A percentile compares a stretch with the other conserved stretches of the same genome.
Evolutionary conservation across 2,888 invertebrate genomes (phyloP).

Genomic region (Rhopalosiphum nymphaeae): DNA sequence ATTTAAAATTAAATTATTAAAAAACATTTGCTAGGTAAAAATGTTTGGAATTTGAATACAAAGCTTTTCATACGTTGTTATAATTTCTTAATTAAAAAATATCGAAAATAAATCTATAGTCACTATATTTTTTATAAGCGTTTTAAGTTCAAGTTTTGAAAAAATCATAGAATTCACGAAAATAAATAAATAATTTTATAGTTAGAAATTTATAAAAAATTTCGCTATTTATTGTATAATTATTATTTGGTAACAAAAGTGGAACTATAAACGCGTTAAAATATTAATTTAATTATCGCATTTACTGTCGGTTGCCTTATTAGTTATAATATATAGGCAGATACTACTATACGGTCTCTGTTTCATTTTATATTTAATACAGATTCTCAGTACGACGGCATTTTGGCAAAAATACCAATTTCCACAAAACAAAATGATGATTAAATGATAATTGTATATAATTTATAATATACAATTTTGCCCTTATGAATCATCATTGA

Average conservation of each 20-base stretch:
- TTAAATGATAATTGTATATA: background rate
- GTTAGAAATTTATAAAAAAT: too few relatives aligned
- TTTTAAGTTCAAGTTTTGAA: too few relatives aligned
- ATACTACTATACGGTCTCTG: background rate
- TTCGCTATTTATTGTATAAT: background rate
- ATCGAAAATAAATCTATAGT: too few relatives aligned
- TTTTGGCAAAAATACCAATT: background rate
- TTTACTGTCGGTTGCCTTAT: background rate
- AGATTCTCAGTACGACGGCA: background rate
- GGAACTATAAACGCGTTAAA: background rate
- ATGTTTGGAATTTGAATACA: too few relatives aligned
- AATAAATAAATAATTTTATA: too few relatives aligned
- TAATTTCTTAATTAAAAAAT: too few relatives aligned
- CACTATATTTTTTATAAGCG: too few relatives aligned
- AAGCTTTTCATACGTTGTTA: too few relatives aligned
- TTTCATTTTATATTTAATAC: background rate
- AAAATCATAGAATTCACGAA: too few relatives aligned
- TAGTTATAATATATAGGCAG: background rate
- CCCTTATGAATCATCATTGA: background rate
- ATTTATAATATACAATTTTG: background rate
- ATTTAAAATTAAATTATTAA: too few relatives aligned
- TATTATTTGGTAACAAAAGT: background rate
- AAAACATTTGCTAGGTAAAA: too few relatives aligned
- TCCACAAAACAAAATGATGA: background rate
- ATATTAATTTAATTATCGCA: background rate